Percentiles rank a stretch among this genome's conserved stretches.
Conservation (phyloP, 2,888 invertebrate genomes). For the Timema podura region DNA sequence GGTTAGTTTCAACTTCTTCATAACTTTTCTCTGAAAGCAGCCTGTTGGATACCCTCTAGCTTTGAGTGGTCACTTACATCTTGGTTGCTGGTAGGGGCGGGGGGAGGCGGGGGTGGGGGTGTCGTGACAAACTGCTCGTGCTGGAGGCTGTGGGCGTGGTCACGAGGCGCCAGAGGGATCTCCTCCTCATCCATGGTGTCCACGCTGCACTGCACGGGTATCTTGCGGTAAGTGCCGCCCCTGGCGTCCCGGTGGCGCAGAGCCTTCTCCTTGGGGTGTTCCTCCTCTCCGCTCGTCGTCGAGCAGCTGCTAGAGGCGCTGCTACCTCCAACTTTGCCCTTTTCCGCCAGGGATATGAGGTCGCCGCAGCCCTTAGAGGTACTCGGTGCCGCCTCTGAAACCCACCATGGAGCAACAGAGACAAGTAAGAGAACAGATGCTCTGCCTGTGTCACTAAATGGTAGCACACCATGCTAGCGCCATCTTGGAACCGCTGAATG, state of each 20-base stretch:
- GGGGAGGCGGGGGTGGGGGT: not conserved
- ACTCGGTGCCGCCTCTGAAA: not conserved
- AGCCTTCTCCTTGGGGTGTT: constrained; percentile 39
- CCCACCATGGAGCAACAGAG: no score
- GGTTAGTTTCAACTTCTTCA: no score
- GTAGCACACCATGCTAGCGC: no score
- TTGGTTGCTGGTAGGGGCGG: constrained; percentile 54
- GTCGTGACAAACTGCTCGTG: not conserved
- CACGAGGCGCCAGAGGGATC: constrained; percentile 27
- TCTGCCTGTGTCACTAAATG: no score
- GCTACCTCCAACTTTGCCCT: constrained; percentile 46
- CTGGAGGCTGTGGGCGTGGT: constrained; percentile 17
- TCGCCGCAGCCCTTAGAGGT: constrained; percentile 41
- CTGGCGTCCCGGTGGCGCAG: constrained; percentile 31
- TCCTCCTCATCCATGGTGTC: constrained; percentile 31
- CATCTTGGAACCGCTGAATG: no score
- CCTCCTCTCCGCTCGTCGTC: constrained; percentile 53
- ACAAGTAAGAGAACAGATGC: no score
- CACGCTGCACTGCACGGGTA: constrained; percentile 27
- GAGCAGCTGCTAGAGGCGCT: constrained; percentile 51
- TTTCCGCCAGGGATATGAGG: constrained; percentile 51
- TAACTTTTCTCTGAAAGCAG: no score
- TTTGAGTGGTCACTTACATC: constrained; percentile 55
- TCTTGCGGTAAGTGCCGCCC: constrained; percentile 27
- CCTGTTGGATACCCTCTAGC: no score